A percentile compares a stretch with the other conserved stretches of the same genome.
These are phyloP conservation scores for Morbakka virulenta DNA, from an alignment of 30 jellyfish, hydroid and myxozoan genomes.

Conservation along the genomic window DNA sequence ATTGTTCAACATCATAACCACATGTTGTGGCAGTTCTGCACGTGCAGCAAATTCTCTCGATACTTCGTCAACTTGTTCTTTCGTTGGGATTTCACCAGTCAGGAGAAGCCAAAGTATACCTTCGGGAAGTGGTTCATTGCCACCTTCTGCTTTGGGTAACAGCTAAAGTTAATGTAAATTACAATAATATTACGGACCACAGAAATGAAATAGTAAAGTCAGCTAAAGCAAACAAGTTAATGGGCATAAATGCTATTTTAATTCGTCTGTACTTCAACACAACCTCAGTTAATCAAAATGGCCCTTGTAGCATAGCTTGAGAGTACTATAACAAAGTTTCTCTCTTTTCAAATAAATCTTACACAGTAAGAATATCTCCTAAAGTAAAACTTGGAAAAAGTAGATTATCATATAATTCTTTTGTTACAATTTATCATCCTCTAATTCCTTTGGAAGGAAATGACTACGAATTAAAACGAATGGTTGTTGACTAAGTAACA, in stretches of 20 bases:
- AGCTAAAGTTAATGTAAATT: conserved; percentile 25
- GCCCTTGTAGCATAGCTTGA: background rate
- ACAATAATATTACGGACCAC: background rate
- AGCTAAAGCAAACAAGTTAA: no score
- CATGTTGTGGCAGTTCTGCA: conserved; percentile 96
- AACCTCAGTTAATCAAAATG: background rate
- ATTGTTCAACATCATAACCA: conserved; percentile 85
- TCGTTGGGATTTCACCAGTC: conserved; percentile 98
- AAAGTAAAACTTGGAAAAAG: no score
- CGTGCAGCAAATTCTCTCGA: conserved; percentile 98
- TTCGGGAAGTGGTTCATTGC: conserved; percentile 95
- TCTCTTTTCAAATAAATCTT: no score
- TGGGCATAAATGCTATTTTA: no score
- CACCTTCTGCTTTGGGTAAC: conserved; percentile 89
- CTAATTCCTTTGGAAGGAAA: no score
- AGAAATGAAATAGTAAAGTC: background rate
- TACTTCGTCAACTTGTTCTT: conserved; percentile 84
- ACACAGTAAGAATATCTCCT: no score
- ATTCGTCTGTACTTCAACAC: background rate
- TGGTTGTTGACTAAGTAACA: no score
- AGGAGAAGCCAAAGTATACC: conserved; percentile 94
- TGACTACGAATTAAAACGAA: no score
- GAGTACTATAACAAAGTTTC: no score
- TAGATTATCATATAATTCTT: no score
- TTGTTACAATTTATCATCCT: no score